Percentiles rank a stretch among this genome's conserved stretches.
Evolutionary conservation across 2,797 vertebrate genomes (phyloP).

Genomic region (Clarias fuscus): DNA sequence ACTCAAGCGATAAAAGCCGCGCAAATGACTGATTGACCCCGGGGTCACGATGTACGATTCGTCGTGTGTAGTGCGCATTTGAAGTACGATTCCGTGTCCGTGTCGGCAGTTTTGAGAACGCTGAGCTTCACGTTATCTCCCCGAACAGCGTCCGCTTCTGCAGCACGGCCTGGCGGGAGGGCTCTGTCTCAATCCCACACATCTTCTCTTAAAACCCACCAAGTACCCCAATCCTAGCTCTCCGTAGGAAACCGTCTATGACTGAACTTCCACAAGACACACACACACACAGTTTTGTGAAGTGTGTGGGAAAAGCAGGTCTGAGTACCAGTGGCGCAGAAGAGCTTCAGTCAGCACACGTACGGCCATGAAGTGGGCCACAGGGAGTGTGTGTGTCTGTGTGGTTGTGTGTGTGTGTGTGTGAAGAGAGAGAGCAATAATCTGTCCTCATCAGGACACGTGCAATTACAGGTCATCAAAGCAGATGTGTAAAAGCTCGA

Average conservation of each 20-base stretch:
- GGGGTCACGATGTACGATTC: not conserved
- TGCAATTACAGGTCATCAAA: slow-evolving; percentile 47
- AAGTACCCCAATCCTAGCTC: slow-evolving; percentile 29
- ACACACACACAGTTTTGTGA: not conserved
- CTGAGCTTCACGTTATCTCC: slow-evolving; percentile 54
- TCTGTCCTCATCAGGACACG: slow-evolving; percentile 44
- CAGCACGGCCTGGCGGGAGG: slow-evolving; percentile 50
- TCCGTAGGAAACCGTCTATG: slow-evolving; percentile 40
- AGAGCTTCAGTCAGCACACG: slow-evolving; percentile 40
- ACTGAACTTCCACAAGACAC: slow-evolving; percentile 33
- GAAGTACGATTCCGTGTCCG: slow-evolving; percentile 7
- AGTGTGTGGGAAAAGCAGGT: not conserved
- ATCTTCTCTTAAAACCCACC: slow-evolving; percentile 41
- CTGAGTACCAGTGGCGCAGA: slow-evolving; percentile 23
- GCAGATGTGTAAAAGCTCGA: slow-evolving; percentile 32
- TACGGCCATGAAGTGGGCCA: not conserved
- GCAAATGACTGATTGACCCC: not conserved
- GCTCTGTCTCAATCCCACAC: slow-evolving; percentile 43
- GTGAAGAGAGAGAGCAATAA: slow-evolving; percentile 20
- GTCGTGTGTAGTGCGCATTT: not conserved
- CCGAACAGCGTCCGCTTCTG: slow-evolving; percentile 45
- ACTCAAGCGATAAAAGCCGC: not conserved
- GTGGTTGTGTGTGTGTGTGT: not conserved
- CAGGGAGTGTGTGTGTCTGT: not conserved
- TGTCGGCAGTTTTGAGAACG: slow-evolving; percentile 27